A percentile compares a stretch with the other conserved stretches of the same genome.
phyloP scores from a whole-genome alignment of 2,113 vertebrate species.

The Cepphus grylle region DNA sequence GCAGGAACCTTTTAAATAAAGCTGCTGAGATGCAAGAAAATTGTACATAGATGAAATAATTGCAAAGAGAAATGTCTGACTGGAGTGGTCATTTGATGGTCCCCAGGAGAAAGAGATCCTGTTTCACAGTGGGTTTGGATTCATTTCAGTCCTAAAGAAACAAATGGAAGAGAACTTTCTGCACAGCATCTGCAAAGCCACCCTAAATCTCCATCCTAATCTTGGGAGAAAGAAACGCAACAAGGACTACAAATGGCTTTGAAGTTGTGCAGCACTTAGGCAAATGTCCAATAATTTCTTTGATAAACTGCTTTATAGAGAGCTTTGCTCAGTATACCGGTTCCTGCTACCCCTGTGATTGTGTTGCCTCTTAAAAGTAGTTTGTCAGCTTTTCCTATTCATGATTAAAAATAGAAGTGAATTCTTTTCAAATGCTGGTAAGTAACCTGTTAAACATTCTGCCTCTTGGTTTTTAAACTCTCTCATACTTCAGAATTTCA shows the following conservation, averaged over 20 bases:
- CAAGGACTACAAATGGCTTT: background rate
- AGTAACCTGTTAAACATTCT: background rate
- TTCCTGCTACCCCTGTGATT: fast-evolving
- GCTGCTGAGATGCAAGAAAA: background rate
- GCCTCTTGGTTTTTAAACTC: background rate
- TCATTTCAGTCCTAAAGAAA: background rate
- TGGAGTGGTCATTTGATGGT: background rate
- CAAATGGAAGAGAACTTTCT: background rate
- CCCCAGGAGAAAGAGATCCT: too few relatives aligned
- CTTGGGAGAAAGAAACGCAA: background rate
- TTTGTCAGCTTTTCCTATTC: background rate
- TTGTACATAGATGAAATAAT: background rate
- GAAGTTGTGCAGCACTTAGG: background rate
- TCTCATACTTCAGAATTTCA: background rate
- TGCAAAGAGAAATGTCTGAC: background rate
- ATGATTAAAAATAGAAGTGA: background rate
- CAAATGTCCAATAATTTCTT: background rate
- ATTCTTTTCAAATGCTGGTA: background rate
- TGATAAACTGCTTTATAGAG: background rate
- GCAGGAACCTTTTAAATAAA: background rate
- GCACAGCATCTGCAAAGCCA: background rate
- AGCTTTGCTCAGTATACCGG: background rate
- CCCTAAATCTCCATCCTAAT: background rate
- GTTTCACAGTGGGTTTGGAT: fast-evolving
- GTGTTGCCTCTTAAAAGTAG: background rate